Base-by-base conservation (phyloP, 2,797 vertebrate species). In the Myotis daubentonii region DNA sequence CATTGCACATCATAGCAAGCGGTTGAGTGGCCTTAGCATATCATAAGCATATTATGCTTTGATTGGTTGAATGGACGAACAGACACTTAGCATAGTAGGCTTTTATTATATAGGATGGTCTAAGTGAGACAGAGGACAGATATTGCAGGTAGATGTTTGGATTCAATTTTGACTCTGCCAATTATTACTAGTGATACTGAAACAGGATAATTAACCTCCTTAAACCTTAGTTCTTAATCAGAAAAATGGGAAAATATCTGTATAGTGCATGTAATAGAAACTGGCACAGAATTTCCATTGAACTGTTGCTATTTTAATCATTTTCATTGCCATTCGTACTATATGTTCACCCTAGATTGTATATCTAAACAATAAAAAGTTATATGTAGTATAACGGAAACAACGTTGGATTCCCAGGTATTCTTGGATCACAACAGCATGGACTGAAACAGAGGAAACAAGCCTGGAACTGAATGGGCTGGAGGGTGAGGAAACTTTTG, bases 281-380 rank as follows among this genome's bases (percentile, higher is more conserved):
- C 11, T 47, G 20, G 19, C 33, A 57, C 16, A 89, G 17, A 89
- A 15, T 87, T 6, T 36, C 28, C 76, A 36, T 51, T 94, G 70
- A 79, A 17, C 5, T 23, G 9, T 30, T 51, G 49, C 25, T 96
- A 72, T 80, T 95, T 95, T 84, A 92, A 62, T 86, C n/a, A 75
- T 66, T 55, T 23, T 74, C 11, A 25, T 19, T 80, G 9, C 68
- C 62, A 19, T 76, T 94, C 51, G 76, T 15, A 81, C 81, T 38
- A 55, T 28, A 78, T 23, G 36, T 66, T 88, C 25, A 84, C 41
- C 11, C 12, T 80, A 75, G 66, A 74, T 38, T 76, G 2, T 12
- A 41, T 74, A 72, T 22, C 3, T 3, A 23, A 2, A 55, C 2
- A n/a, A 5, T 70, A 72, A 49, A 65, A 57, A 44, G 1, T 72